Base-by-base conservation (phyloP, 2,888 invertebrate genomes). In the Athalia rosae region DNA sequence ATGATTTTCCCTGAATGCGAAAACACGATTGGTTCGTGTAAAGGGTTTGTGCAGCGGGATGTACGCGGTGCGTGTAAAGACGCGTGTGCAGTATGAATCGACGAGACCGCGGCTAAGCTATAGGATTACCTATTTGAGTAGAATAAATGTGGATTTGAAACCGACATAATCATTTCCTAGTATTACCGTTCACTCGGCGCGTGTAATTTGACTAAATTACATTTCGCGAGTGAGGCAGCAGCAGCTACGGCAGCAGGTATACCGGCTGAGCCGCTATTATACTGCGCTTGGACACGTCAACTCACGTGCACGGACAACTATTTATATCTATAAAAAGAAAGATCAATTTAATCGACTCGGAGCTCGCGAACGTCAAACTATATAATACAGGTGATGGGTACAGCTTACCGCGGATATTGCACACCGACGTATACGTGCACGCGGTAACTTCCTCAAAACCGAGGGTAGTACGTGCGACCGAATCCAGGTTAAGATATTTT, bases 221-320 rank as follows among this genome's bases (percentile, higher is more conserved):
- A 71, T 56, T 71, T 58, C 45, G 71, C 56, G 71, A 58, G 43
- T 71, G 58, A 11, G 11, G n/a, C 9, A 7, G 11, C 53, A 28
- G 28, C 28, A 2, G 28, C n/a, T n/a, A n/a, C n/a, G n/a, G n/a
- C 28, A 28, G 28, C 28, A 28, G 28, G 28, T 28, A 28, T 28
- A 28, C 28, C 28, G 28, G 28, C 28, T 28, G 28, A 28, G 28
- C 28, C 28, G 0, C 28, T 28, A 28, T 28, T n/a, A 28, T 71
- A 71, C 71, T 71, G 71, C 71, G 58, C 71, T 71, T 71, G 28
- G 71, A 58, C 71, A 71, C 71, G 71, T 71, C 71, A 71, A 58
- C 47, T 71, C 6, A 50, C 71, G 71, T 71, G 71, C 43, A 71
- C 71, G n/a, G 45, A 28, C 28, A 28, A 28, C 28, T 28, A 28